Evolutionary conservation across 37 sponge, comb jelly and placozoan species (phyloP).

Genomic region (Dysidea cf. avara): DNA sequence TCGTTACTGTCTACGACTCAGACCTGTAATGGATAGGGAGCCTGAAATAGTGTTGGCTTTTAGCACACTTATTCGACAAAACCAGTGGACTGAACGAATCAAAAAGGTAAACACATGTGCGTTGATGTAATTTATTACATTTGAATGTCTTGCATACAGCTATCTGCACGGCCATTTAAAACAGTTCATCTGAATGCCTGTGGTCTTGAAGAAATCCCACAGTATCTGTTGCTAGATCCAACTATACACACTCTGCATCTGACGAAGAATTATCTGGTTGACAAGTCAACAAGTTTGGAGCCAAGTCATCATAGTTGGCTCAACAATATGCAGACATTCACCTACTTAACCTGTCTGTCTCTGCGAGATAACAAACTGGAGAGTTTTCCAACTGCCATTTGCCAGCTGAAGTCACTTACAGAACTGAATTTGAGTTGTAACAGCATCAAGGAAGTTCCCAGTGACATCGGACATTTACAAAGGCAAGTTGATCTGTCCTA

Average conservation of each 20-base stretch:
- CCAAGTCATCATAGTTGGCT: conserved; percentile 61
- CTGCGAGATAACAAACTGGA: conserved; percentile 73
- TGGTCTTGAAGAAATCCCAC: conserved; percentile 74
- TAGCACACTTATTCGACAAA: conserved; percentile 55
- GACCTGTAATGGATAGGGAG: not conserved
- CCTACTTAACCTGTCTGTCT: conserved; percentile 59
- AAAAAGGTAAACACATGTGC: conserved; percentile 66
- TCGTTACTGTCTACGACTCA: not conserved
- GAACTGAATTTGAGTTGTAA: conserved; percentile 80
- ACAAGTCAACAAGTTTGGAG: conserved; percentile 2
- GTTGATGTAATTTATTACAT: too few species aligned
- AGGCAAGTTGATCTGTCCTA: conserved; percentile 22
- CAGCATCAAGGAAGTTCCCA: conserved; percentile 30
- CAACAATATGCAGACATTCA: conserved; percentile 62
- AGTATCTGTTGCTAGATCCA: conserved; percentile 73
- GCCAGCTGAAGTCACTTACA: conserved; percentile 9
- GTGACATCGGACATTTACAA: conserved; percentile 52
- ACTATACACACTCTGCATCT: conserved; percentile 72
- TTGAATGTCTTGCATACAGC: too few species aligned
- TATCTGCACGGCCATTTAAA: too few species aligned
- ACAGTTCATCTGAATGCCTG: conserved; percentile 57
- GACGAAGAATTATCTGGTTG: conserved; percentile 68
- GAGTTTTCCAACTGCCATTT: conserved; percentile 72
- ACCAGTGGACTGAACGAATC: conserved; percentile 73
- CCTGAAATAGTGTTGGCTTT: conserved; percentile 43